Conservation (phyloP, 23 tunicate genomes). For the Aplidium turbinatum region DNA sequence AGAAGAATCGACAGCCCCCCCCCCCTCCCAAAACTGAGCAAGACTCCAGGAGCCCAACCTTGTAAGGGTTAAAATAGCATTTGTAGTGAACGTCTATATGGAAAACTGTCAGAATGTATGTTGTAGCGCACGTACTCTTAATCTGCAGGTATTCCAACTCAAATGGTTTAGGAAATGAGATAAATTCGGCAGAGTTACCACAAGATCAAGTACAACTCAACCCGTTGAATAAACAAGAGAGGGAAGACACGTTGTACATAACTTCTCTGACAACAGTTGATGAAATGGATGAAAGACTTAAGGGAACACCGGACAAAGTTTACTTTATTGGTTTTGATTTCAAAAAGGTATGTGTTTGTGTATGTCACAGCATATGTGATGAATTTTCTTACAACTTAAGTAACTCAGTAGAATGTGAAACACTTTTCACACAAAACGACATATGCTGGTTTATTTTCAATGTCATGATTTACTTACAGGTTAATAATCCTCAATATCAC, state of each 20-base stretch:
- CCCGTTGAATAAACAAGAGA: conserved; percentile 38
- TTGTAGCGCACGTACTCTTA: too few relatives aligned
- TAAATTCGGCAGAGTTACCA: neutral
- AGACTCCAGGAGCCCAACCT: too few relatives aligned
- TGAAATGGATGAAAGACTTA: conserved; percentile 11
- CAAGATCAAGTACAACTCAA: conserved; percentile 24
- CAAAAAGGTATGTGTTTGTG: conserved; percentile 32
- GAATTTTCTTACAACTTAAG: too few relatives aligned
- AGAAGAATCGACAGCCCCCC: too few relatives aligned
- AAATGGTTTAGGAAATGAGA: neutral
- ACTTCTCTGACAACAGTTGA: conserved; percentile 16
- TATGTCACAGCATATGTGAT: too few relatives aligned
- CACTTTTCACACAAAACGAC: too few relatives aligned
- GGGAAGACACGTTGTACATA: conserved; percentile 11
- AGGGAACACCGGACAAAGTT: conserved; percentile 51
- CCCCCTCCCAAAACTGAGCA: too few relatives aligned
- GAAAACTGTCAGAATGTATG: too few relatives aligned
- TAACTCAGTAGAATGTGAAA: too few relatives aligned
- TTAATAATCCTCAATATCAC: conserved; percentile 71
- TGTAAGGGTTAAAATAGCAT: too few relatives aligned
- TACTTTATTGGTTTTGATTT: conserved; percentile 85
- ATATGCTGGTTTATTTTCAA: too few relatives aligned
- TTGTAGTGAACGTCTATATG: too few relatives aligned
- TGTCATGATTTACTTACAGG: conserved; percentile 28
- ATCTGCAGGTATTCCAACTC: neutral